Conservation (phyloP, 2,888 invertebrate species). For the Tryphoninae sp. region DNA sequence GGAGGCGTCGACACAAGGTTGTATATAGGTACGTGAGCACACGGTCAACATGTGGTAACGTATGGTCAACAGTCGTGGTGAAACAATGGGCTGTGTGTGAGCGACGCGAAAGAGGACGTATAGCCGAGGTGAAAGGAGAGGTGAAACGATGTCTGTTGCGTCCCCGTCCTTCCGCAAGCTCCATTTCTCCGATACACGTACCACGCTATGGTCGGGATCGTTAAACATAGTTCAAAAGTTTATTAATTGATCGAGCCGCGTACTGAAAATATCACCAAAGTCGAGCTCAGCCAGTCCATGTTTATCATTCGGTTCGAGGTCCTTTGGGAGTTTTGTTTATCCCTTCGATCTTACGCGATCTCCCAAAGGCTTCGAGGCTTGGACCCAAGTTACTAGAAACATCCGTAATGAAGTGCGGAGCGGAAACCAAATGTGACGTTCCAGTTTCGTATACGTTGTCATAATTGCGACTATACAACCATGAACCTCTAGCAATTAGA, state of each 20-base stretch:
- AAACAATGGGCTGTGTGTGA: constrained; percentile 38
- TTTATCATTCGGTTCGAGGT: constrained; percentile 30
- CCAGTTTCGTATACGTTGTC: neutral
- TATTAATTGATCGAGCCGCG: constrained; percentile 55
- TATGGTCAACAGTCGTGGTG: constrained; percentile 23
- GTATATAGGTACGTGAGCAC: constrained; percentile 13
- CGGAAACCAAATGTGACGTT: neutral
- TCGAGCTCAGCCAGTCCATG: neutral
- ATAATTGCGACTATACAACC: neutral
- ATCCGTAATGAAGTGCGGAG: neutral
- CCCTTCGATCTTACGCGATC: neutral
- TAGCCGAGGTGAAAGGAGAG: constrained; percentile 9
- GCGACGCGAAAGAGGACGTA: constrained; percentile 27
- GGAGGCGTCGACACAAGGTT: neutral
- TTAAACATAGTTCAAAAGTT: constrained; percentile 48
- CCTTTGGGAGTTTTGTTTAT: constrained; percentile 34
- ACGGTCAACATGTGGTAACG: neutral
- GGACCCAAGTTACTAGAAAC: neutral
- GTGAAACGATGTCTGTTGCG: constrained; percentile 13
- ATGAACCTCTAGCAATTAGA: neutral
- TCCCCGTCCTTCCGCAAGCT: neutral
- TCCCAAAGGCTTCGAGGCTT: neutral
- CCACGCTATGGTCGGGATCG: constrained; percentile 27
- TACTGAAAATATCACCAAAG: constrained; percentile 29
- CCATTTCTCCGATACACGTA: constrained; percentile 22